Evolutionary conservation across 2,113 vertebrate species (phyloP).

Genomic region (Pelecanoides urinatrix): DNA sequence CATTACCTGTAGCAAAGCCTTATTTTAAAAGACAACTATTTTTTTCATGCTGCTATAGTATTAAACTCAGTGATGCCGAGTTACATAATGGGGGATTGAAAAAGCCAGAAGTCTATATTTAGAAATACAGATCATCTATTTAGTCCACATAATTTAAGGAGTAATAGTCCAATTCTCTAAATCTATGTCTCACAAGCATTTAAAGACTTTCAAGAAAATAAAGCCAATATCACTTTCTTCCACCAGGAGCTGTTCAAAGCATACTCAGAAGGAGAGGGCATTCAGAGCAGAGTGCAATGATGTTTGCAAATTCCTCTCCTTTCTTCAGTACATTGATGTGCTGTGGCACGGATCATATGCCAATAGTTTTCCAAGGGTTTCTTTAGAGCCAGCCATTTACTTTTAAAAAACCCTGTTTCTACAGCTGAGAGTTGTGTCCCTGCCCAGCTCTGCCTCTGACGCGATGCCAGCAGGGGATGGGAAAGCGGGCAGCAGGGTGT

Average conservation of each 20-base stretch:
- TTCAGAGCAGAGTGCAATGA: neutral
- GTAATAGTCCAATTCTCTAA: neutral
- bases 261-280: neutral
- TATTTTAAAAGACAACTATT: neutral
- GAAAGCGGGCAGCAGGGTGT: neutral
- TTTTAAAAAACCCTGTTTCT: neutral
- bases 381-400: neutral
- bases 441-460: neutral
- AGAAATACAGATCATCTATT: neutral
- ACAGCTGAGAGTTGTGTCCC: neutral
- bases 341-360: neutral
- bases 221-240: neutral
- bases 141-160: neutral
- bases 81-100: neutral
- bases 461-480: neutral
- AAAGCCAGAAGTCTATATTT: neutral
- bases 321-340: neutral
- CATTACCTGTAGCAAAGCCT: neutral
- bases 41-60: neutral
- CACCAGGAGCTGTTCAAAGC: neutral
- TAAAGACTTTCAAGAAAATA: neutral
- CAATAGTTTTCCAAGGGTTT: neutral
- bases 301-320: neutral
- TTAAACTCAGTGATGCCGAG: neutral
- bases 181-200: neutral